Conservation (phyloP, 2,888 invertebrate genomes). For the Myopa testacea region DNA sequence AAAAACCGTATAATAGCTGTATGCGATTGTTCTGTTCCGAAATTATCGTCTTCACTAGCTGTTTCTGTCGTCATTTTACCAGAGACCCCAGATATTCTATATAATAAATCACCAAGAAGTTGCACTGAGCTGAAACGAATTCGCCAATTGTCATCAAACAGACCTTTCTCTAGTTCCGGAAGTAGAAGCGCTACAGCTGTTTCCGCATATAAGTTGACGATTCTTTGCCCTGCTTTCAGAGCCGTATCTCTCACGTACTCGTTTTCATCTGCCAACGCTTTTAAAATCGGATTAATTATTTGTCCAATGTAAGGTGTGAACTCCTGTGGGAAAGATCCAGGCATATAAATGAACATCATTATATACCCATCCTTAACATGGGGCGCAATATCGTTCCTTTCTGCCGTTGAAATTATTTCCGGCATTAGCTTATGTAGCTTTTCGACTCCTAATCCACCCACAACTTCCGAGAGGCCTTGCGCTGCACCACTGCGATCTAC, state of each 20-base stretch:
- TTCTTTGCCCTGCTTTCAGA: constrained; percentile 93
- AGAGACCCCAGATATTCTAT: constrained; percentile 96
- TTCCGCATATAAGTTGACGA: constrained; percentile 96
- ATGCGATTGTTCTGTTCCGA: constrained; percentile 97
- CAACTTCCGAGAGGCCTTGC: constrained; percentile 96
- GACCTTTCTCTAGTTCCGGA: constrained; percentile 92
- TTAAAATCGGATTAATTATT: constrained; percentile 96
- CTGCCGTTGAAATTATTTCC: constrained; percentile 93
- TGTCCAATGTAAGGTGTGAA: constrained; percentile 96
- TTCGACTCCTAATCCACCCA: constrained; percentile 94
- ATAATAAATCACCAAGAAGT: constrained; percentile 92
- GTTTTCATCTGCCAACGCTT: constrained; percentile 98
- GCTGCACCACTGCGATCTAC: constrained; percentile 97
- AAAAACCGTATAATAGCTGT: constrained; percentile 89
- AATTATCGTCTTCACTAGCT: constrained; percentile 98
- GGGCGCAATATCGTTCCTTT: constrained; percentile 91
- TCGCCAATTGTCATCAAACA: constrained; percentile 99
- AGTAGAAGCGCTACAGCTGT: constrained; percentile 91
- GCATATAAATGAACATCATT: constrained; percentile 99
- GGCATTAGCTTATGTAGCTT: constrained; percentile 98
- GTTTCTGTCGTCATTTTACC: constrained; percentile 99
- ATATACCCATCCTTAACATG: constrained; percentile 99
- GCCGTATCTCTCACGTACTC: constrained; percentile 99
- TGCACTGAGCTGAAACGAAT: constrained; percentile 96
- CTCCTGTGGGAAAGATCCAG: constrained; percentile 93